Conservation (phyloP, 2,888 invertebrate genomes). For the Choristoneura rosaceana region DNA sequence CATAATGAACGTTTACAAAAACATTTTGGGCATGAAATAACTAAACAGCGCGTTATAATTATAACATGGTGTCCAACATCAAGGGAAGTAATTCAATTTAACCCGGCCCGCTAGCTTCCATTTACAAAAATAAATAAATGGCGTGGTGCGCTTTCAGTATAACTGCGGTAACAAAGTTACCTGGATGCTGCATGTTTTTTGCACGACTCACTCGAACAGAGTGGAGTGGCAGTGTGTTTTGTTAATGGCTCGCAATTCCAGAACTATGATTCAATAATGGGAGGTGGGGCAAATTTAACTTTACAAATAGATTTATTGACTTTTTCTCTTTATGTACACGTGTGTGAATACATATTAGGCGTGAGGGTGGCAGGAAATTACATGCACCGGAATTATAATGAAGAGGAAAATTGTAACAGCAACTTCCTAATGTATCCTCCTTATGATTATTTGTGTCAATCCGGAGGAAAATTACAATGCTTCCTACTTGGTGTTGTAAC, state of each 20-base stretch:
- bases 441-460: neutral
- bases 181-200: conserved; percentile 29
- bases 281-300: conserved; percentile 20
- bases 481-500: too few species aligned
- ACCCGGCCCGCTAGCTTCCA: neutral
- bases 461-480: neutral
- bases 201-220: conserved; percentile 12
- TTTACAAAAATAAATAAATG: conserved; percentile 28
- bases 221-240: conserved; percentile 32
- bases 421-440: neutral
- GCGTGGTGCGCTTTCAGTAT: conserved; percentile 18
- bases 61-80: neutral
- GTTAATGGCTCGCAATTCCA: conserved; percentile 32
- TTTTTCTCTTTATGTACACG: neutral
- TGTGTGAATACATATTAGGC: neutral
- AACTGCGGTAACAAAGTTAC: conserved; percentile 38
- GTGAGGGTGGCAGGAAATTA: neutral
- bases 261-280: conserved; percentile 21
- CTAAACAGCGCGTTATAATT: neutral
- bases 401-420: neutral
- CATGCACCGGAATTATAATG: neutral
- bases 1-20: too few species aligned
- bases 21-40: neutral
- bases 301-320: conserved; percentile 1
- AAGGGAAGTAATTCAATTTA: conserved; percentile 1